These are phyloP conservation scores for Strigamia maritima DNA, from an alignment of 2,888 invertebrate genomes.

Conservation along the genomic window DNA sequence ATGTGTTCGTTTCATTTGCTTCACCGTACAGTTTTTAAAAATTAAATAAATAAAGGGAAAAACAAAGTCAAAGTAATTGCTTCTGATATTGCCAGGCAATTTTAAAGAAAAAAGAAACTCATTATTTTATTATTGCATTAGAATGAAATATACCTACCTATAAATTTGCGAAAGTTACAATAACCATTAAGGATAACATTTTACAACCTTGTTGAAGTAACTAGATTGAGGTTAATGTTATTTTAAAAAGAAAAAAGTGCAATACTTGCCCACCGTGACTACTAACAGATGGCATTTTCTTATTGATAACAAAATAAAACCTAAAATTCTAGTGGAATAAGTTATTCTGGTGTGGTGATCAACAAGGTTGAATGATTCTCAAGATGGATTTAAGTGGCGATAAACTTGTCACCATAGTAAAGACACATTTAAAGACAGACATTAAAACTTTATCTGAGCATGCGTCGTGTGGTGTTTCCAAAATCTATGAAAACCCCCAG, in stretches of 20 bases:
- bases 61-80: not conserved
- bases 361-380: not conserved
- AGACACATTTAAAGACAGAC: not conserved
- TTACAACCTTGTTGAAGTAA: not conserved
- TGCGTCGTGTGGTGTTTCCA: not conserved
- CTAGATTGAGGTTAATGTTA: not conserved
- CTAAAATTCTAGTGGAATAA: not conserved
- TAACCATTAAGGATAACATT: not conserved
- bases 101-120: not conserved
- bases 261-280: not conserved
- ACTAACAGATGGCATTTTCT: not conserved
- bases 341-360: not conserved
- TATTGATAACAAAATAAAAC: not conserved
- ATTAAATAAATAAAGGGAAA: not conserved
- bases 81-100: not conserved
- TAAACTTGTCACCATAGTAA: constrained; percentile 12
- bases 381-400: constrained; percentile 12
- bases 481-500: not conserved
- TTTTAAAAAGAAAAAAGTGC: not conserved
- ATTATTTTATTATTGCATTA: not conserved
- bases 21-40: too few species aligned
- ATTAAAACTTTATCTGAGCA: constrained; percentile 3
- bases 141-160: not conserved
- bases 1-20: not conserved
- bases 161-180: too few species aligned